Conservation (phyloP, 2,113 vertebrate species). For the Apeltes quadracus region DNA sequence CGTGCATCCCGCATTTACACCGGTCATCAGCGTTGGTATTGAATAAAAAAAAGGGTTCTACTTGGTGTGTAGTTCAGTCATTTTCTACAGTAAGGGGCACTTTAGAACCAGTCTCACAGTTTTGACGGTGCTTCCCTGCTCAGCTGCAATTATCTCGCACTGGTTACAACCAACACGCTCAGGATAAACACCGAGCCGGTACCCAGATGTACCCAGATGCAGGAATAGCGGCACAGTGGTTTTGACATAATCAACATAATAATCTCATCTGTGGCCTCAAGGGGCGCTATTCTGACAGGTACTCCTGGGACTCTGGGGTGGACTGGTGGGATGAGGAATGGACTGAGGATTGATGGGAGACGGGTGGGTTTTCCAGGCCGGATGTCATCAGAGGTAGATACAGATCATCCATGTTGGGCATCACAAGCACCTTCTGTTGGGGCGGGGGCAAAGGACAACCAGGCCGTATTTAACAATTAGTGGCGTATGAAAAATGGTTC, state of each 20-base stretch:
- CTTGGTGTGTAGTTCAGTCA: background rate
- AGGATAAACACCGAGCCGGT: background rate
- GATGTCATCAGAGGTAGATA: slow-evolving; percentile 87
- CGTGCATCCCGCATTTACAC: slow-evolving; percentile 10
- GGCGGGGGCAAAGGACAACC: background rate
- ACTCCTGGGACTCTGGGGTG: slow-evolving; percentile 69
- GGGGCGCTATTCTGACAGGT: slow-evolving; percentile 61
- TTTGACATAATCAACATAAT: background rate
- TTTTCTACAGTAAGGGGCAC: slow-evolving; percentile 33
- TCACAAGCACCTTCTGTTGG: slow-evolving; percentile 87
- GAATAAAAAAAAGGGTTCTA: slow-evolving; percentile 7
- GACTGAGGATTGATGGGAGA: slow-evolving; percentile 72
- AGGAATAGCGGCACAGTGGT: slow-evolving; percentile 13
- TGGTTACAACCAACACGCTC: background rate
- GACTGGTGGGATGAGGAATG: slow-evolving; percentile 71
- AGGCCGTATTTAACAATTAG: background rate
- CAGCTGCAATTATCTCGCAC: slow-evolving; percentile 6
- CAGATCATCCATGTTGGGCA: slow-evolving; percentile 90
- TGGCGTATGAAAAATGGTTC: background rate
- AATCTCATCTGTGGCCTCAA: background rate
- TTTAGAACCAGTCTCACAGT: slow-evolving; percentile 30
- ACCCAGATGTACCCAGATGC: slow-evolving; percentile 13
- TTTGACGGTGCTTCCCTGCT: background rate
- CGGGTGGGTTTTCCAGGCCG: slow-evolving; percentile 75
- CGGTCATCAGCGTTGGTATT: background rate